phyloP scores from a whole-genome alignment of 2,113 vertebrate species.

The Stigmatopora nigra region DNA sequence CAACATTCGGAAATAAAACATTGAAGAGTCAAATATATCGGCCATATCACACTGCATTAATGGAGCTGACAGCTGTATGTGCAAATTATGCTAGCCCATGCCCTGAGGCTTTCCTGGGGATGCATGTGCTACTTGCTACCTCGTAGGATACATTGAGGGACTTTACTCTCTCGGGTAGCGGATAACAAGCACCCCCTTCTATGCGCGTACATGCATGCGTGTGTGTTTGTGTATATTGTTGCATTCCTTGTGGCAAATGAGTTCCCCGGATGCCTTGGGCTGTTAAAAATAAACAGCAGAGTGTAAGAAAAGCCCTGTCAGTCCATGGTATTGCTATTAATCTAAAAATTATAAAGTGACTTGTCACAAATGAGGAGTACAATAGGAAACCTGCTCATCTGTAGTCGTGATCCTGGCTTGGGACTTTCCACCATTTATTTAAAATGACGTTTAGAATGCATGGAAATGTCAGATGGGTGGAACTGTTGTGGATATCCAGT shows the following conservation, averaged over 20 bases:
- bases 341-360: conserved; percentile 28
- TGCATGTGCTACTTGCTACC: conserved; percentile 32
- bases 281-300: conserved; percentile 45
- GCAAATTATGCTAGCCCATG: conserved; percentile 31
- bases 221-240: conserved; percentile 26
- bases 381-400: neutral
- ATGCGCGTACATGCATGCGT: conserved; percentile 16
- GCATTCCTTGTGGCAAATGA: conserved; percentile 57
- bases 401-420: neutral
- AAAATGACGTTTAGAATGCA: conserved; percentile 9
- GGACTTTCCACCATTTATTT: conserved; percentile 4
- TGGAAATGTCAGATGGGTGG: neutral
- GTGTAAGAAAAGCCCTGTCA: conserved; percentile 43
- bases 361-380: conserved; percentile 2
- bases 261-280: conserved; percentile 31
- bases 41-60: too few species aligned
- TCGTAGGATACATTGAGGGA: conserved; percentile 48
- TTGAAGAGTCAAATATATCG: too few species aligned
- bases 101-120: conserved; percentile 31
- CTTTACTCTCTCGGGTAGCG: conserved; percentile 35
- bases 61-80: conserved; percentile 51
- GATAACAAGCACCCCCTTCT: conserved; percentile 42
- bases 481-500: neutral
- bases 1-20: too few species aligned
- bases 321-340: conserved; percentile 37